Evolutionary conservation across 2,113 vertebrate genomes (phyloP), one percentile per base, ranked within the genome.

Genomic region (Oreotragus oreotragus): DNA sequence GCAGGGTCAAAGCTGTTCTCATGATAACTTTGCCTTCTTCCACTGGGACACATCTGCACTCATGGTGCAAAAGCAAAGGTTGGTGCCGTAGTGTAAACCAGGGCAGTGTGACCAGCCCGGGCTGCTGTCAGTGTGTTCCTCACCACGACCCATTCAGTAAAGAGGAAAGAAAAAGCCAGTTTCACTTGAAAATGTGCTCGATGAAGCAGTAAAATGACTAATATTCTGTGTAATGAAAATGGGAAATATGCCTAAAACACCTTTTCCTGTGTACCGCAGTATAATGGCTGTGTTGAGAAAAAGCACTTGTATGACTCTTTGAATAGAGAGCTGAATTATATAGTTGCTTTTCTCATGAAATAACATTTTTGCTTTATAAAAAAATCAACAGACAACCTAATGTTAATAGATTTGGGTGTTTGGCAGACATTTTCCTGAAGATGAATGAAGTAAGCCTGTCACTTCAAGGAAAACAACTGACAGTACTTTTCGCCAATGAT

Each of bases 341-440:
- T 39, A 45, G 7, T 73, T 89, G 81, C 28, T 91, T 97, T 95
- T 58, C 76, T 30, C 7, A 5, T 47, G 58, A 94, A 94, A 90
- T 88, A 47, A 12, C n/a, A n/a, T 88, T 97, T 97, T 97, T 83
- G 55, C 60, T 93, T 93, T 3, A 87, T 86, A 93, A 66, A 76
- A 92, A n/a, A 70, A 19, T 43, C 51, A 80, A 47, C 55, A 90
- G 49, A 79, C 86, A 94, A 80, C 77, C 14, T 58, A 5, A 91
- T 62, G 7, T 91, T 91, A 94, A 57, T 90, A 85, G 76, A 87
- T 85, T 93, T 94, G 66, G 10, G n/a, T 84, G 47, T 93, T 80
- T 97, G 96, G 88, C 85, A 96, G 91, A 79, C 28, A 36, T 91
- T 96, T 94, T 85, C 51, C 92, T 94, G 62, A 83, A 97, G 95